Evolutionary conservation across 1,140 invertebrate genomes (phyloP).

Genomic region (Drosophila orena): DNA sequence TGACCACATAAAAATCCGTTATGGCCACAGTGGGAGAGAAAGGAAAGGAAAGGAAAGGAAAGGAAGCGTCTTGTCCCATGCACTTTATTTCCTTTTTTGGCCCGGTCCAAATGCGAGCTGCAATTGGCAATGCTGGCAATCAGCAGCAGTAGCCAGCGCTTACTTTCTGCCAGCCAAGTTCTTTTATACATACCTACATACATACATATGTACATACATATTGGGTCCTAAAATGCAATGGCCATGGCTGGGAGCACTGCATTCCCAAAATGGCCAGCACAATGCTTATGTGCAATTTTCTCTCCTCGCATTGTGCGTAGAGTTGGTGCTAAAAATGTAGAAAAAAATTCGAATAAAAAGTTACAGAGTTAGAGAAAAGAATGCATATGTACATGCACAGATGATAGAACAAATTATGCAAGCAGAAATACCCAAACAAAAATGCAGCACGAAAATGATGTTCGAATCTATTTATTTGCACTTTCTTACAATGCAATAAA

Average conservation of each 20-base stretch:
- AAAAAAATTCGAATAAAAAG: slow-evolving; percentile 4
- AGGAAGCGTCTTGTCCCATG: slow-evolving; percentile 38
- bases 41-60: slow-evolving; percentile 11
- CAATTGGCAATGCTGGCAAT: slow-evolving; percentile 55
- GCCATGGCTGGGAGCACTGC: slow-evolving; percentile 11
- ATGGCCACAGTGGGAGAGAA: slow-evolving; percentile 46
- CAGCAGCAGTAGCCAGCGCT: slow-evolving; percentile 31
- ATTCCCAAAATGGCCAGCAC: slow-evolving; percentile 69
- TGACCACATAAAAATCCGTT: slow-evolving; percentile 81
- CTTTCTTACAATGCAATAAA: too few relatives aligned
- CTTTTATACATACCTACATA: background rate
- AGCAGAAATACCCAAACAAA: slow-evolving; percentile 1
- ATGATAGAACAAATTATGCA: background rate
- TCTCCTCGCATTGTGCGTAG: slow-evolving; percentile 58
- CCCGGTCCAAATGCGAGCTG: slow-evolving; percentile 16
- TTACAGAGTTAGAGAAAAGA: background rate
- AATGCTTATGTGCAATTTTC: slow-evolving; percentile 58
- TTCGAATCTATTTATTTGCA: too few relatives aligned
- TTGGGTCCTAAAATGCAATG: slow-evolving; percentile 12
- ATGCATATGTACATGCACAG: background rate
- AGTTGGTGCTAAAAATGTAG: slow-evolving; percentile 39
- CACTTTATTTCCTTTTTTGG: slow-evolving; percentile 77
- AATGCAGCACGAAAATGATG: too few relatives aligned
- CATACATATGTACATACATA: too few relatives aligned
- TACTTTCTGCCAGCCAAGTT: slow-evolving; percentile 38